phyloP scores from a whole-genome alignment of 2,888 invertebrate species.

The Taphrorychus bicolor region DNA sequence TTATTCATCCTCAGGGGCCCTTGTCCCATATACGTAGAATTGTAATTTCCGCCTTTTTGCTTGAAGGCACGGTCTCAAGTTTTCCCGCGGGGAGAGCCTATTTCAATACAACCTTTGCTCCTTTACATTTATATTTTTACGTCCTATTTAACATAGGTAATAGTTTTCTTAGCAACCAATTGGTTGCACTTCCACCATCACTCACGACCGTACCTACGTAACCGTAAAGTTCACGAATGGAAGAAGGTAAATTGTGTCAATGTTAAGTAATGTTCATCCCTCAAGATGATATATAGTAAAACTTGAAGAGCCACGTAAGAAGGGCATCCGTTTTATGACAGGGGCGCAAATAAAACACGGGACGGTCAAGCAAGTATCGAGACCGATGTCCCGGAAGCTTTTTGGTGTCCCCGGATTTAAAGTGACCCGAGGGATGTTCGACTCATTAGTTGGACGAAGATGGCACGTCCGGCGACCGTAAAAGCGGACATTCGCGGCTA shows the following conservation, averaged over 20 bases:
- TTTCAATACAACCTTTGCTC: constrained; percentile 54
- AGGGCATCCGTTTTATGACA: constrained; percentile 36
- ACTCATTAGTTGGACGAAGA: constrained; percentile 58
- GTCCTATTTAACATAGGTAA: constrained; percentile 31
- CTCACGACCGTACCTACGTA: no score
- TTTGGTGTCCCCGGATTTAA: constrained; percentile 45
- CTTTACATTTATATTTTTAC: constrained; percentile 25
- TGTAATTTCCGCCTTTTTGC: constrained; percentile 56
- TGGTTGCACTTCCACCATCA: no score
- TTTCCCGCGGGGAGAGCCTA: constrained; percentile 55
- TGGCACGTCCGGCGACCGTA: constrained; percentile 57
- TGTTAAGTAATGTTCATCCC: constrained; percentile 23
- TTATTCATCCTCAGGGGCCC: constrained; percentile 60
- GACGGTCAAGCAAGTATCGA: constrained; percentile 26
- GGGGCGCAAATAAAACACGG: constrained; percentile 39
- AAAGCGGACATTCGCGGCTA: constrained; percentile 56
- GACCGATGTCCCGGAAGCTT: constrained; percentile 45
- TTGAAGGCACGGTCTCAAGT: constrained; percentile 46
- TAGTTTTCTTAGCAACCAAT: constrained; percentile 20
- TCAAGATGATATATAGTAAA: constrained; percentile 34
- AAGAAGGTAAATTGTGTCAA: constrained; percentile 39
- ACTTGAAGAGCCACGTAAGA: constrained; percentile 37
- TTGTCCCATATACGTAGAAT: constrained; percentile 55
- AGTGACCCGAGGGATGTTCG: constrained; percentile 52
- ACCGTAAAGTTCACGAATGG: constrained; percentile 8